Conservation (phyloP, 2,888 invertebrate species). For the Tenodera sinensis region DNA sequence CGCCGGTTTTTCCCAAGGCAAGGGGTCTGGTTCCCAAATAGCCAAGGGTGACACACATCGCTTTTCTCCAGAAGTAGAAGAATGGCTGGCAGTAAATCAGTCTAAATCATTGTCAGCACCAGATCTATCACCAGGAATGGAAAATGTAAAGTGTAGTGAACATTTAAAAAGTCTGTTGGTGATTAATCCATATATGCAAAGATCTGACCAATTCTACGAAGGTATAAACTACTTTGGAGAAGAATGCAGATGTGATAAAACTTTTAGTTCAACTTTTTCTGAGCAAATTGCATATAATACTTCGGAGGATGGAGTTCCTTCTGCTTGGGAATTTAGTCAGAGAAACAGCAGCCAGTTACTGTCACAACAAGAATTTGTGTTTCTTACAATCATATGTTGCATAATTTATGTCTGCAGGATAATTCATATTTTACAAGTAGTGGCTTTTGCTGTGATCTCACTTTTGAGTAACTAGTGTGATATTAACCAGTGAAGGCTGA, state of each 20-base stretch:
- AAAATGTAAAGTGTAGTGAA: background rate
- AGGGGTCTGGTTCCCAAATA: conserved; percentile 30
- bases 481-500: background rate
- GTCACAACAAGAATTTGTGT: background rate
- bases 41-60: background rate
- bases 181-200: background rate
- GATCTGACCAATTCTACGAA: background rate
- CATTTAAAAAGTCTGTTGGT: background rate
- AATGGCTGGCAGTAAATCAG: background rate
- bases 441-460: conserved; percentile 22
- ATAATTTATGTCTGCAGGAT: conserved; percentile 24
- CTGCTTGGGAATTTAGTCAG: background rate
- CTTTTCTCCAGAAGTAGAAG: background rate
- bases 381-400: conserved; percentile 16
- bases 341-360: background rate
- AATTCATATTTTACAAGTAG: conserved; percentile 19
- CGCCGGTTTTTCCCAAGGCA: conserved; percentile 27
- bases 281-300: background rate
- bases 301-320: background rate
- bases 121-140: background rate
- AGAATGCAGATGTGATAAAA: background rate
- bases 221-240: background rate
- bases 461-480: conserved; percentile 10
- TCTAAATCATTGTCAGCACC: background rate
- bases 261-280: background rate